phyloP scores from a whole-genome alignment of 2,888 invertebrate species.

The Galerucella nymphaeae region DNA sequence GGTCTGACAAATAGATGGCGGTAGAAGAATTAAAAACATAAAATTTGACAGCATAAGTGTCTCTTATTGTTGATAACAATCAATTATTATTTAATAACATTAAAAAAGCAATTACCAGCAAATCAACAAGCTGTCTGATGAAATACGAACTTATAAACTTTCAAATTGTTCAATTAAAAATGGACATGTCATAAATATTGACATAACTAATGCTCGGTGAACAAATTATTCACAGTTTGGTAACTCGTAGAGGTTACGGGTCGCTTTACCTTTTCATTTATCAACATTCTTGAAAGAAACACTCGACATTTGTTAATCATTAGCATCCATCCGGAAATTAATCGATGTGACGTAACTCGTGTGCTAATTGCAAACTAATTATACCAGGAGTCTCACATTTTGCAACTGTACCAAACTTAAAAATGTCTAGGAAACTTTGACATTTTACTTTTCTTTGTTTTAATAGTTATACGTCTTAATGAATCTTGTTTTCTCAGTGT shows the following conservation, averaged over 20 bases:
- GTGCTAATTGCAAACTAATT: conserved; percentile 7
- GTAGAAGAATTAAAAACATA: neutral
- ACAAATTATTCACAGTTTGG: neutral
- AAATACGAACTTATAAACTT: neutral
- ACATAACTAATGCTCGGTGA: neutral
- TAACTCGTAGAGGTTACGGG: neutral
- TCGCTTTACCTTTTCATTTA: neutral
- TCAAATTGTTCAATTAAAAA: neutral
- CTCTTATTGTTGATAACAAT: neutral
- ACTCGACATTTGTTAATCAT: neutral
- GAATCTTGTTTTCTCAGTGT: neutral
- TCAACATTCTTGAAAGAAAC: neutral
- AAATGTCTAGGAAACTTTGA: too few relatives aligned
- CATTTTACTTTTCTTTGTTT: too few relatives aligned
- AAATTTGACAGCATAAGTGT: neutral
- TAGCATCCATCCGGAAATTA: neutral
- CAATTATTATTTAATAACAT: neutral
- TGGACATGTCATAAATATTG: conserved; percentile 8
- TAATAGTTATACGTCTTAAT: too few relatives aligned
- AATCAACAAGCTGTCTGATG: neutral
- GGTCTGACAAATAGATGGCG: too few relatives aligned
- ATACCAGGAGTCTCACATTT: too few relatives aligned
- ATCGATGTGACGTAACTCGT: neutral
- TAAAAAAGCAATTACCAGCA: neutral
- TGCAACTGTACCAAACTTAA: too few relatives aligned